A percentile compares a stretch with the other conserved stretches of the same genome.
These are phyloP conservation scores for Oreochromis niloticus DNA, from an alignment of 2,113 vertebrate genomes.

Conservation along the genomic window DNA sequence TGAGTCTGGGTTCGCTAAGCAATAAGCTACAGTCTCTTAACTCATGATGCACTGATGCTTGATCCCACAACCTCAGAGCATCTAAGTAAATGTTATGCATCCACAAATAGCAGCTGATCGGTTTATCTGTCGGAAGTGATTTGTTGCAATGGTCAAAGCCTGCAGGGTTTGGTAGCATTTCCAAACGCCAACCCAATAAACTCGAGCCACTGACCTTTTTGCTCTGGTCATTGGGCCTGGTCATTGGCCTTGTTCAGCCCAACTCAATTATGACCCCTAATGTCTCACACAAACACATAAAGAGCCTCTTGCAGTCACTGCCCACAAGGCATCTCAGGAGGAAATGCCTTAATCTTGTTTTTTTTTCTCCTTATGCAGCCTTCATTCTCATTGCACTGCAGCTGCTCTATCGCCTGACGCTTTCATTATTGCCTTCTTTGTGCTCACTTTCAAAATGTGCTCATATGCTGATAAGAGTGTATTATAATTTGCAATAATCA, in stretches of 20 bases:
- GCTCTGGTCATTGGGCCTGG: conserved; percentile 45
- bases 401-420: neutral
- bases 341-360: conserved; percentile 29
- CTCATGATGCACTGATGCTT: neutral
- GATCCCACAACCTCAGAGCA: conserved; percentile 30
- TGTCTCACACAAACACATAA: conserved; percentile 56
- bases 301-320: conserved; percentile 29
- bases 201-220: conserved; percentile 65
- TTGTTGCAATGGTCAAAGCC: conserved; percentile 57
- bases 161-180: conserved; percentile 57
- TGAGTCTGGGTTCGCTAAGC: neutral
- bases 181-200: conserved; percentile 67
- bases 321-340: conserved; percentile 50
- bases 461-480: neutral
- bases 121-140: conserved; percentile 64
- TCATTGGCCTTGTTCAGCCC: conserved; percentile 55
- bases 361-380: neutral
- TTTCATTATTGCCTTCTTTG: neutral
- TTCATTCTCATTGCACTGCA: neutral
- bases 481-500: neutral
- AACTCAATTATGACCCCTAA: conserved; percentile 65
- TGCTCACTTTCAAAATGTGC: neutral
- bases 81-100: conserved; percentile 63
- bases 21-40: neutral
- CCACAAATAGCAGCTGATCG: conserved; percentile 63